These are phyloP conservation scores for Xylota sylvarum DNA, from an alignment of 2,888 invertebrate species.

Conservation along the genomic window DNA sequence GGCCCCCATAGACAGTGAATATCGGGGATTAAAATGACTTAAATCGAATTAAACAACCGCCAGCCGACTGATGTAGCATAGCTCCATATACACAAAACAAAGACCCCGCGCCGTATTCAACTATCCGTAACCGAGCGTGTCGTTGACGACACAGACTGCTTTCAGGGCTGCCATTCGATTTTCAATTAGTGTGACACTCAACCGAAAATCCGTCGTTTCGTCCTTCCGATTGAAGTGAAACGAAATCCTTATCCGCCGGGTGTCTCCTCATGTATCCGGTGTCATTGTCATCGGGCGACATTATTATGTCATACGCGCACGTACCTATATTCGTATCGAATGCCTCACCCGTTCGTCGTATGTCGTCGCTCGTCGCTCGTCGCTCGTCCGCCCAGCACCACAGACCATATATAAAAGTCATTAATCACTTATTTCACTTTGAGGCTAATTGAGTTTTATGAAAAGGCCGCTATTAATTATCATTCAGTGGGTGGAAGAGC, in stretches of 20 bases:
- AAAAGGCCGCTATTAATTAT: conserved; percentile 74
- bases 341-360: not conserved
- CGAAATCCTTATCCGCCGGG: conserved; percentile 63
- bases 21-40: conserved; percentile 62
- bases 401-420: conserved; percentile 58
- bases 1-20: conserved; percentile 44
- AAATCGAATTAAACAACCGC: conserved; percentile 61
- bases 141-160: not conserved
- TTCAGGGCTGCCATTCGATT: conserved; percentile 26
- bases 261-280: conserved; percentile 64
- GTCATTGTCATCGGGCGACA: conserved; percentile 71
- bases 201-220: conserved; percentile 65
- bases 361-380: not conserved
- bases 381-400: not conserved
- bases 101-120: not conserved
- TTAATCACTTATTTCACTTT: conserved; percentile 76
- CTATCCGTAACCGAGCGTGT: conserved; percentile 1
- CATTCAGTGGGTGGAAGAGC: conserved; percentile 57
- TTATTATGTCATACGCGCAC: conserved; percentile 66
- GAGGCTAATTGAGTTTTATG: conserved; percentile 76
- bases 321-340: conserved; percentile 41
- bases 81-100: not conserved
- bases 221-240: conserved; percentile 61
- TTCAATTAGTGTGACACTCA: conserved; percentile 70
- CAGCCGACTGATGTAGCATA: not conserved